phyloP scores from a whole-genome alignment of 2,797 vertebrate genomes.

The Neosilurus mollespiculum region DNA sequence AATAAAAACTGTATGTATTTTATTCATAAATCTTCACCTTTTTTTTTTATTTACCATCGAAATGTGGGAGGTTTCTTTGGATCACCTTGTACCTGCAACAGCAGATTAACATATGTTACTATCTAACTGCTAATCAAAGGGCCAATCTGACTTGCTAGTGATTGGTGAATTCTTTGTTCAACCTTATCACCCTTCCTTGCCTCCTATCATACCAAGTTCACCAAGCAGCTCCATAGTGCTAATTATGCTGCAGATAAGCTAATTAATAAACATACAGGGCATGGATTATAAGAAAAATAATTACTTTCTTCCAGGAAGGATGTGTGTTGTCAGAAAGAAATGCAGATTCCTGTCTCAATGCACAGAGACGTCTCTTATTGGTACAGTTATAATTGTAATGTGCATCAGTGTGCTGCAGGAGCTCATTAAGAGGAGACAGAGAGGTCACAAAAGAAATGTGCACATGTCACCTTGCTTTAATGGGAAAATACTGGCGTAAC shows the following conservation, averaged over 20 bases:
- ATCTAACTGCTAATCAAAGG: conserved; percentile 41
- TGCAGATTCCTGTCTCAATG: conserved; percentile 70
- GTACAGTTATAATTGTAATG: conserved; percentile 70
- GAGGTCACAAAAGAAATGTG: conserved; percentile 54
- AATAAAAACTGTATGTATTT: no score
- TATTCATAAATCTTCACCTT: no score
- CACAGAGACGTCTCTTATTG: conserved; percentile 66
- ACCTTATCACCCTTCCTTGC: conserved; percentile 39
- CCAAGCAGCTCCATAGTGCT: conserved; percentile 70
- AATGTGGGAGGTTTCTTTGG: no score
- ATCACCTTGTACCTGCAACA: conserved; percentile 13
- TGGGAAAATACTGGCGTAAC: conserved; percentile 45
- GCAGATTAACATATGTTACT: conserved; percentile 23
- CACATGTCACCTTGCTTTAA: conserved; percentile 56
- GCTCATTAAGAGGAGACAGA: conserved; percentile 57
- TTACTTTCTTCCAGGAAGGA: conserved; percentile 75
- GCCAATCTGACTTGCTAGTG: conserved; percentile 29
- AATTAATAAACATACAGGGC: conserved; percentile 77
- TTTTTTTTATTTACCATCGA: no score
- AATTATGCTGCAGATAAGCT: conserved; percentile 77
- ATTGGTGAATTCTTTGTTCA: conserved; percentile 37
- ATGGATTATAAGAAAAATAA: conserved; percentile 69
- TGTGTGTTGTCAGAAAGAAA: conserved; percentile 68
- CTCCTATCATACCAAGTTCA: conserved; percentile 67
- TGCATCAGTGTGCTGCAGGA: conserved; percentile 52